Percentiles rank a stretch among this genome's conserved stretches.
Evolutionary conservation across 1,140 invertebrate species (phyloP).

Genomic region (Scaptomyza graminum): DNA sequence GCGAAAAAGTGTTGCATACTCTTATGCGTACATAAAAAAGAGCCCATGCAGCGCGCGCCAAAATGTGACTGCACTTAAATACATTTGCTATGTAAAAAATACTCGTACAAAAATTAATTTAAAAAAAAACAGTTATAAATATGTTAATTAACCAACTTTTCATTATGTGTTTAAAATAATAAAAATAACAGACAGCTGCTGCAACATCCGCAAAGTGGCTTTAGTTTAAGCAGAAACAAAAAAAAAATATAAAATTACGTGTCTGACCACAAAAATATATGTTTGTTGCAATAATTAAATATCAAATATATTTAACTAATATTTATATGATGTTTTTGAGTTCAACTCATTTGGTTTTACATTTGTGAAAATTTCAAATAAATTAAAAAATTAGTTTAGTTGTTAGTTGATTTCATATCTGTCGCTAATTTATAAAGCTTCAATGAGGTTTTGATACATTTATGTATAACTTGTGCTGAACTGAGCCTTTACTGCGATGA

Average conservation of each 20-base stretch:
- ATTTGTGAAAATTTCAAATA: too few species aligned
- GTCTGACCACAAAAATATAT: not conserved
- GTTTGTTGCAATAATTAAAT: not conserved
- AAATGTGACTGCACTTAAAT: constrained; percentile 16
- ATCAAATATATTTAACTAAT: not conserved
- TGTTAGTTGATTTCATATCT: too few species aligned
- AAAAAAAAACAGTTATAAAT: not conserved
- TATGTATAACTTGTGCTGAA: too few species aligned
- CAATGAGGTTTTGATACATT: too few species aligned
- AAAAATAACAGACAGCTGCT: not conserved
- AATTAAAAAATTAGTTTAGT: too few species aligned
- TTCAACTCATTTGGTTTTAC: too few species aligned
- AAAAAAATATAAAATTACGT: not conserved
- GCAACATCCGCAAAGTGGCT: too few species aligned
- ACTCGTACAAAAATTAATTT: not conserved
- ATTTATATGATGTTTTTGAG: too few species aligned
- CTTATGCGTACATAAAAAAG: constrained; percentile 56
- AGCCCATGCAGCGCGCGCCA: not conserved
- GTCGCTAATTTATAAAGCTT: too few species aligned
- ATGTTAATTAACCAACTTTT: constrained; percentile 32
- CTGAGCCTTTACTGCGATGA: constrained; percentile 1
- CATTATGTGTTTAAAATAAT: constrained; percentile 6
- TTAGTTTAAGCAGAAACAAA: not conserved
- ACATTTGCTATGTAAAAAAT: constrained; percentile 1
- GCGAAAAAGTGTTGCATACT: constrained; percentile 58